These are phyloP conservation scores for Baronia brevicornis DNA, from an alignment of 2,888 invertebrate genomes.

Conservation along the genomic window DNA sequence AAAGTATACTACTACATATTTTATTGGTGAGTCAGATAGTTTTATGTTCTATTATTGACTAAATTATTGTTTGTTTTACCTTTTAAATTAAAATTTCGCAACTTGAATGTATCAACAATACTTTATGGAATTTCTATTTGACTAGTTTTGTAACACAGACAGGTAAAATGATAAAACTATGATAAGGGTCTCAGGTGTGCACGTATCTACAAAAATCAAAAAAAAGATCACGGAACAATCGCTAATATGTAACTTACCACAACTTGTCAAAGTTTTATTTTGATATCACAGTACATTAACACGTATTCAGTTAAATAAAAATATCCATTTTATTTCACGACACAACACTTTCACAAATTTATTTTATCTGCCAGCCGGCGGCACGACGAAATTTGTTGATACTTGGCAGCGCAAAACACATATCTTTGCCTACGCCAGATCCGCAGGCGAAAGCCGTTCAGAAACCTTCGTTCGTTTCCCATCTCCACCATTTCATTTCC, in stretches of 20 bases:
- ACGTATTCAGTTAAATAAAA: slow-evolving; percentile 35
- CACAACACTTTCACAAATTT: slow-evolving; percentile 50
- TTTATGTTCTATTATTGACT: too few relatives aligned
- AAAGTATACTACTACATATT: too few relatives aligned
- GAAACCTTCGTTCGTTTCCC: slow-evolving; percentile 16
- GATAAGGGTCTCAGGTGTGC: slow-evolving; percentile 26
- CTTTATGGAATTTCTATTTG: slow-evolving; percentile 1
- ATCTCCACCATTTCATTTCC: slow-evolving; percentile 4
- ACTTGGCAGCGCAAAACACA: slow-evolving; percentile 24
- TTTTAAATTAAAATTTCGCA: slow-evolving; percentile 7
- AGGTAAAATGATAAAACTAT: slow-evolving; percentile 37
- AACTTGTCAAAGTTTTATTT: slow-evolving; percentile 27
- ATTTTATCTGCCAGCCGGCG: slow-evolving; percentile 30
- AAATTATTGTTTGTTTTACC: too few relatives aligned
- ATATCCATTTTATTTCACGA: slow-evolving; percentile 60
- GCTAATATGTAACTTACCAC: slow-evolving; percentile 36
- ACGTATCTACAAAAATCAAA: slow-evolving; percentile 28
- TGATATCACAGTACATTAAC: slow-evolving; percentile 33
- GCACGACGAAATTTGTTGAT: slow-evolving; percentile 39
- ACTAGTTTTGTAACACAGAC: slow-evolving; percentile 9
- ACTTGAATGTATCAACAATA: slow-evolving; percentile 6
- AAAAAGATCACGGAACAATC: slow-evolving; percentile 14
- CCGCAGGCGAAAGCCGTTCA: slow-evolving; percentile 18
- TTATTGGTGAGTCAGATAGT: too few relatives aligned
- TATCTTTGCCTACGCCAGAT: slow-evolving; percentile 14